Evolutionary conservation across 2,888 invertebrate genomes (phyloP).

Genomic region (Coecobrya sp.): DNA sequence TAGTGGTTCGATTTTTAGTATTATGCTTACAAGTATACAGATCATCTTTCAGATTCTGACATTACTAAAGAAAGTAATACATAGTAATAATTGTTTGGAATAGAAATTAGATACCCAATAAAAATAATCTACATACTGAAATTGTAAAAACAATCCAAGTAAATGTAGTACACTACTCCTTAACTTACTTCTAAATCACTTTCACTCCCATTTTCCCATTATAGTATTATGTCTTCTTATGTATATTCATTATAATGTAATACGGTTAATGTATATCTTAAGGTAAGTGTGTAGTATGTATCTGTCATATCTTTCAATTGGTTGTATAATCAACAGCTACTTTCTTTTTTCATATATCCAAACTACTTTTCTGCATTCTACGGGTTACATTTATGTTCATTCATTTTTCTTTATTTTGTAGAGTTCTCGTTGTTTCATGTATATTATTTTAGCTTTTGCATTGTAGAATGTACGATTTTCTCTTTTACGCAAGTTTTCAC

Average conservation of each 20-base stretch:
- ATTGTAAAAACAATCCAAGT: neutral
- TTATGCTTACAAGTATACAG: neutral
- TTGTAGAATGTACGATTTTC: neutral
- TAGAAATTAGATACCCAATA: neutral
- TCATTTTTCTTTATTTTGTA: neutral
- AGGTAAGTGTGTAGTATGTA: neutral
- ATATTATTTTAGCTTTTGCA: neutral
- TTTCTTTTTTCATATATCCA: neutral
- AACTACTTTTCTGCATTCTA: conserved; percentile 13
- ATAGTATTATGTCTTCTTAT: neutral
- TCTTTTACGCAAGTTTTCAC: neutral
- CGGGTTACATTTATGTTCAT: neutral
- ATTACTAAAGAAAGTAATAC: neutral
- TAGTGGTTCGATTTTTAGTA: neutral
- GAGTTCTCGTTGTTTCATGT: neutral
- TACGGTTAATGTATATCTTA: neutral
- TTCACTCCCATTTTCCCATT: conserved; percentile 14
- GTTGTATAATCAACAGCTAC: conserved; percentile 44
- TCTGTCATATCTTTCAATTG: neutral
- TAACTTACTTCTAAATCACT: neutral
- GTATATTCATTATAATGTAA: neutral
- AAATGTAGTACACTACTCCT: neutral
- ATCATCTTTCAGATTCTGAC: neutral
- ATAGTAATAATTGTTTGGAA: neutral
- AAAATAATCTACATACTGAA: neutral